Evolutionary conservation across 2,113 vertebrate species (phyloP), one percentile per base, ranked within the genome.

Genomic region (Barbus barbus): DNA sequence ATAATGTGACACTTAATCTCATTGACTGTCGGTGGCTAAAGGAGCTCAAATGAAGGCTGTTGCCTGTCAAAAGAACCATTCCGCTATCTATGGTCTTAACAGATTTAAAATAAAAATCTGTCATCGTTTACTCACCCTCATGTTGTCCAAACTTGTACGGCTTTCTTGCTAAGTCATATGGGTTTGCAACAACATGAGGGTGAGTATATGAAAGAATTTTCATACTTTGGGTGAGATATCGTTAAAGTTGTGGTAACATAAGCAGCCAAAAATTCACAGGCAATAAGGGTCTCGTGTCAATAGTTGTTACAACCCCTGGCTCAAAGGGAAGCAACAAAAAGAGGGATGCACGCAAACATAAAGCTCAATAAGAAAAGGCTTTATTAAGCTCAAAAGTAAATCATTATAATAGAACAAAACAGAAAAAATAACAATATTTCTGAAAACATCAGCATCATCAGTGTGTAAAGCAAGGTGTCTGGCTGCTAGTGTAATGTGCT

Each of bases 1-100:
- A 63, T 80, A 80, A 80, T 22, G 60, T 65, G 78, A 80, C 60
- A 80, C 60, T 63, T 41, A 80, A 65, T 63, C 60, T 65, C 61
- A 80, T 31, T 65, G 58, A 46, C 78, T 13, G 58, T 80, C 78
- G 22, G 77, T 63, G 76, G 31, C 76, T 78, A 24, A 60, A 60
- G 76, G 33, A 41, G 33, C 53, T 41, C 53, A 16, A 60, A 78
- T 60, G 75, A 60, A 78, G 75, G 22, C 75, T 38, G 75, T 22
- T 38, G 75, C 20, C 13, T 16, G 31, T 78, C 53, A 78, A 16
- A 33, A 38, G 22, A 24, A 73, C 22, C 38, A 73, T 38, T 73
- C 20, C 5, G 38, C 69, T 72, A 44, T 72, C 36, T 46, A 38
- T 26, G 69, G n/a, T 73, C 69, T 73, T 73, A 46, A 73, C n/a